Evolutionary conservation across 2,888 invertebrate species (phyloP).

Genomic region (Lepetodrilus schrolli): DNA sequence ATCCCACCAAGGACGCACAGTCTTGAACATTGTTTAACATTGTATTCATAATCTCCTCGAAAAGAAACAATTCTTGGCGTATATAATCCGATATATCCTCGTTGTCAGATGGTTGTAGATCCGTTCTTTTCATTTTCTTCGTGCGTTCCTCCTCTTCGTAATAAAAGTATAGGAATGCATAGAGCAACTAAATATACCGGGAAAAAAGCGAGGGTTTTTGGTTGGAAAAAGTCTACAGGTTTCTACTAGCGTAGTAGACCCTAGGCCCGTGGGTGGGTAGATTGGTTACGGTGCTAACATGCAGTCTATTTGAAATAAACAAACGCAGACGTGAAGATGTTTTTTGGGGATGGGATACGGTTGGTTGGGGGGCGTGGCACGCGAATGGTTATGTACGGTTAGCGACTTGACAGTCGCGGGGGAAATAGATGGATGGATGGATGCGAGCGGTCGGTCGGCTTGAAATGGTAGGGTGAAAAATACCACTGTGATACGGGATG

Average conservation of each 20-base stretch:
- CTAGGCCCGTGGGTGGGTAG: neutral
- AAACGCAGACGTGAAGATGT: conserved; percentile 12
- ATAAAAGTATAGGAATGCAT: neutral
- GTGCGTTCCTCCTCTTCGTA: neutral
- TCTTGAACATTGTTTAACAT: no score
- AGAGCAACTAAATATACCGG: conserved; percentile 22
- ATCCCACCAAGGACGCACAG: no score
- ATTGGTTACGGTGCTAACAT: conserved; percentile 19
- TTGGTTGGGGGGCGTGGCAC: conserved; percentile 6
- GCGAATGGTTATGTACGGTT: neutral
- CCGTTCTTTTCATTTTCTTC: no score
- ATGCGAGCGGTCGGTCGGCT: neutral
- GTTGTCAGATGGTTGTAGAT: no score
- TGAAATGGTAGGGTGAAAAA: neutral
- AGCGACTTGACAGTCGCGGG: conserved; percentile 14
- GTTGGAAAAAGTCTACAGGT: conserved; percentile 23
- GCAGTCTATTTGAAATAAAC: conserved; percentile 16
- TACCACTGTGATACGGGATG: conserved; percentile 11
- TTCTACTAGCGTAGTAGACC: neutral
- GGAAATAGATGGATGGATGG: neutral
- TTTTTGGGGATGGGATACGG: neutral
- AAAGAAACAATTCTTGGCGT: no score
- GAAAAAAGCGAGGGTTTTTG: conserved; percentile 6
- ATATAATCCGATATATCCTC: no score
- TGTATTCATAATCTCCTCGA: no score